These are phyloP conservation scores for Tachuris rubrigastra DNA, from an alignment of 2,113 vertebrate species.

Conservation along the genomic window DNA sequence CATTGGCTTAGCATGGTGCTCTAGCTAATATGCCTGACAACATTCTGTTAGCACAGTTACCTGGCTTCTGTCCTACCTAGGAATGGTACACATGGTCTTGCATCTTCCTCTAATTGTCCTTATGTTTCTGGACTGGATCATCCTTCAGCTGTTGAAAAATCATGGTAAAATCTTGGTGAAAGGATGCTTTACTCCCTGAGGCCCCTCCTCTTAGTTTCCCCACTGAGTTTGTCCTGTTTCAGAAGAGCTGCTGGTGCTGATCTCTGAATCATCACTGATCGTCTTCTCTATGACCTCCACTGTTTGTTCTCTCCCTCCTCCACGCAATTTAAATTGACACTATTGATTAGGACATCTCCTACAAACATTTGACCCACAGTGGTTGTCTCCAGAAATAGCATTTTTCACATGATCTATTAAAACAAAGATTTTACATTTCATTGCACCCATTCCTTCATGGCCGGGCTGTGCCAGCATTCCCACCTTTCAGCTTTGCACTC, in stretches of 20 bases:
- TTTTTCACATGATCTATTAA: neutral
- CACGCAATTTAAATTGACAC: neutral
- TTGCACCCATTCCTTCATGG: neutral
- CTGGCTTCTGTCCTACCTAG: neutral
- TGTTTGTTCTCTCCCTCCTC: neutral
- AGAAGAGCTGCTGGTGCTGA: neutral
- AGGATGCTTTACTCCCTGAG: neutral
- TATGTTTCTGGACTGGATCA: neutral
- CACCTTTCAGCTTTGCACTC: neutral
- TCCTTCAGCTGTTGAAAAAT: neutral
- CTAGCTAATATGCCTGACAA: neutral
- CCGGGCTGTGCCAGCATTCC: neutral
- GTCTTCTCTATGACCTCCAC: neutral
- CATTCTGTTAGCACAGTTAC: neutral
- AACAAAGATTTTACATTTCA: neutral
- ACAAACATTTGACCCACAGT: neutral
- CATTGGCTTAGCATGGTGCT: neutral
- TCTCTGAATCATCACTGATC: neutral
- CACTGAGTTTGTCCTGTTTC: neutral
- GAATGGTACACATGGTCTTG: rapidly evolving
- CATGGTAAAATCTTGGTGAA: neutral
- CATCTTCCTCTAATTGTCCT: neutral
- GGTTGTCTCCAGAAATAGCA: neutral
- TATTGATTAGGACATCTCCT: neutral
- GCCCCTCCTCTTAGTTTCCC: neutral